These are phyloP conservation scores for Chlorops oryzae DNA, from an alignment of 1,140 invertebrate genomes.

Conservation along the genomic window DNA sequence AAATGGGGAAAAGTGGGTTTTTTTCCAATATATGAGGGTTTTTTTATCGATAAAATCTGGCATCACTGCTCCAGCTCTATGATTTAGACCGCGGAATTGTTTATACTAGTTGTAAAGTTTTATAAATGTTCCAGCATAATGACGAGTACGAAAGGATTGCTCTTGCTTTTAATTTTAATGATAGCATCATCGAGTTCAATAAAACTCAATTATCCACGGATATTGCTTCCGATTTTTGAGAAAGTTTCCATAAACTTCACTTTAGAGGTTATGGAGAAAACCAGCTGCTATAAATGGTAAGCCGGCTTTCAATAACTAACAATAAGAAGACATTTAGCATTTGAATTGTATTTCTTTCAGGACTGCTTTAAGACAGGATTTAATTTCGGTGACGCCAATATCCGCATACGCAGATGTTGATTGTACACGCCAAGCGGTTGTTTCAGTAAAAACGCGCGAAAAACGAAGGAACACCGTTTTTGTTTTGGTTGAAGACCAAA, in stretches of 20 bases:
- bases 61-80: no score
- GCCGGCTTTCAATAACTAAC: no score
- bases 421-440: constrained; percentile 73
- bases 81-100: no score
- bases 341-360: constrained; percentile 49
- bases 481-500: constrained; percentile 85
- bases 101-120: no score
- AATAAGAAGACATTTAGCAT: not conserved
- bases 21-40: no score
- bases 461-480: constrained; percentile 73
- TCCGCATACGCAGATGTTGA: constrained; percentile 57
- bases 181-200: no score
- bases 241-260: constrained; percentile 81
- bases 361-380: constrained; percentile 73
- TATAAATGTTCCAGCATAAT: no score
- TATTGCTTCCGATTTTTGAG: constrained; percentile 81
- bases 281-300: constrained; percentile 87
- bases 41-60: no score
- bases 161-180: no score
- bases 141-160: no score
- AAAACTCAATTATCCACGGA: constrained; percentile 82
- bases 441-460: constrained; percentile 70
- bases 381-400: constrained; percentile 68
- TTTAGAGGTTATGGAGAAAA: constrained; percentile 77
- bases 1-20: no score